Conservation (phyloP, 1,140 invertebrate genomes). For the Zaprionus kolodkinae region DNA sequence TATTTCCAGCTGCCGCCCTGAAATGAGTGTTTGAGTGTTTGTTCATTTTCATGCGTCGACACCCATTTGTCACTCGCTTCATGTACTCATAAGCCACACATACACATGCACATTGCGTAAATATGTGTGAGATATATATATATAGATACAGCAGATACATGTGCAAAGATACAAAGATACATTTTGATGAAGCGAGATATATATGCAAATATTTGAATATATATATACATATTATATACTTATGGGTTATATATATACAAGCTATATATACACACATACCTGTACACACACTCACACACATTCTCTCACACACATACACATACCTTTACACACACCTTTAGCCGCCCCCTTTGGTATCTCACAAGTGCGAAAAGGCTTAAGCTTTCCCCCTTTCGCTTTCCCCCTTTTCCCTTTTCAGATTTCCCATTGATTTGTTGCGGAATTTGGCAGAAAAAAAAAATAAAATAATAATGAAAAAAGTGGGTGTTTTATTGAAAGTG, state of each 20-base stretch:
- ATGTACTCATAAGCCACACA: slow-evolving; percentile 15
- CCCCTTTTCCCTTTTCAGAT: not conserved
- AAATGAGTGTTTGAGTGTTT: slow-evolving; percentile 80
- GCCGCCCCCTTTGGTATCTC: not conserved
- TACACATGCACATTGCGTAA: not conserved
- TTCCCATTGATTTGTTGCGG: slow-evolving; percentile 61
- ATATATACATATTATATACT: not conserved
- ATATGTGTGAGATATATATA: not conserved
- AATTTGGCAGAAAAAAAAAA: slow-evolving; percentile 21
- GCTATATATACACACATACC: not conserved
- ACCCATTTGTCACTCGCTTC: slow-evolving; percentile 66
- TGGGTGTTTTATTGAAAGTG: slow-evolving; percentile 78
- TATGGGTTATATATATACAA: not conserved
- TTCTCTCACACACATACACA: not conserved
- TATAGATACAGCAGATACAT: not conserved
- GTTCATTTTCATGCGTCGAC: slow-evolving; percentile 76
- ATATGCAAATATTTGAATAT: not conserved
- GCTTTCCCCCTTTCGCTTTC: not conserved
- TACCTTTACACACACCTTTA: not conserved
- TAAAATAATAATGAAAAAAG: slow-evolving; percentile 66
- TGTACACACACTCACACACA: not conserved
- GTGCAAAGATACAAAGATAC: not conserved
- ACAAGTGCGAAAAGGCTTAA: slow-evolving; percentile 53
- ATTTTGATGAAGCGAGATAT: not conserved
- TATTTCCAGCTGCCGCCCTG: slow-evolving; percentile 19